phyloP scores from a whole-genome alignment of 2,113 vertebrate species.

The Micronycteris hirsuta region DNA sequence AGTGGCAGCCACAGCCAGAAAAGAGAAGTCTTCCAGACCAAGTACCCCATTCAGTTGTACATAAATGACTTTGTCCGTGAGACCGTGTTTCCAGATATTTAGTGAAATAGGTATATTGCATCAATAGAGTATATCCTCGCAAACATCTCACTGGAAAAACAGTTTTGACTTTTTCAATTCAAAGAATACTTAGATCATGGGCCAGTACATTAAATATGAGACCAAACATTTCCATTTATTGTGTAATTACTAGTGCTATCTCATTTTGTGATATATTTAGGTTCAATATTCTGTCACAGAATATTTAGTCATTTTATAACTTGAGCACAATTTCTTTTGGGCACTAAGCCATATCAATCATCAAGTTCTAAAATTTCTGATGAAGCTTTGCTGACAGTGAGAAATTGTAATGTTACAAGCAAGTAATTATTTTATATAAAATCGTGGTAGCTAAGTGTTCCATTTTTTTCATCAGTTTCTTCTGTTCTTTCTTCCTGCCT shows the following conservation, averaged over 20 bases:
- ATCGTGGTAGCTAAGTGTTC: not conserved
- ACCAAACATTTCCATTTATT: not conserved
- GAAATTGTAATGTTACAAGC: not conserved
- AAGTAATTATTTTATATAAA: constrained; percentile 35
- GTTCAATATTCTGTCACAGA: not conserved
- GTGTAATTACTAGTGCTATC: not conserved
- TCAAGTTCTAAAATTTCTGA: constrained; percentile 11
- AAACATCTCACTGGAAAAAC: not conserved
- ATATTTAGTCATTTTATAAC: not conserved
- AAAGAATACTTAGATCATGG: not conserved
- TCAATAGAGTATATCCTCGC: not conserved
- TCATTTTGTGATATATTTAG: not conserved
- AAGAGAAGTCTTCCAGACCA: not conserved
- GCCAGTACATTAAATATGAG: not conserved
- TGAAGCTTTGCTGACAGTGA: not conserved
- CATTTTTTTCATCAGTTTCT: not conserved
- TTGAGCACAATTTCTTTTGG: not conserved
- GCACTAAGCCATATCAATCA: not conserved
- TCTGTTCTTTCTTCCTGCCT: not conserved
- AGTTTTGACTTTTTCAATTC: not conserved
- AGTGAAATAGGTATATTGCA: not conserved
- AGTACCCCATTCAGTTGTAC: not conserved
- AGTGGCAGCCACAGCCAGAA: not conserved
- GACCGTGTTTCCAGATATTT: not conserved
- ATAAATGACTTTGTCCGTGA: not conserved